Evolutionary conservation across 1,140 invertebrate species (phyloP).

Genomic region (Aradophagus sp.): DNA sequence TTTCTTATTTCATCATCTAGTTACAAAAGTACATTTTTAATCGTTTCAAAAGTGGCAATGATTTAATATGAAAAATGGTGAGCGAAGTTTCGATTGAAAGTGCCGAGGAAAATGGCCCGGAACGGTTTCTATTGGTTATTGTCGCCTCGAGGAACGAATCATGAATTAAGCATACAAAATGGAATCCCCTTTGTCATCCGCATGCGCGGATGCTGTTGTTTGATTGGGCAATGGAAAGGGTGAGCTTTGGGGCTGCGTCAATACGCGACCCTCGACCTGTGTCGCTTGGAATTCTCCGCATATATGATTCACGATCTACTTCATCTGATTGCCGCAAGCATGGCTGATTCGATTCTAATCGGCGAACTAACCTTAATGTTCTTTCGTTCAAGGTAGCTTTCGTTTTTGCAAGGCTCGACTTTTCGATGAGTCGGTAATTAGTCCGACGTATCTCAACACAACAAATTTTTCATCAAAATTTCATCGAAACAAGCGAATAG

Average conservation of each 20-base stretch:
- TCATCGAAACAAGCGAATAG: too few relatives aligned
- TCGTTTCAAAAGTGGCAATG: too few relatives aligned
- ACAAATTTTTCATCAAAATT: too few relatives aligned
- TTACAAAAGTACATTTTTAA: too few relatives aligned
- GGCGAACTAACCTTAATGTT: too few relatives aligned
- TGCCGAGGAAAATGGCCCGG: slow-evolving; percentile 29
- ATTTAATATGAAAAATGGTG: too few relatives aligned
- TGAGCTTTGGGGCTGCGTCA: slow-evolving; percentile 66
- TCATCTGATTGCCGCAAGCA: slow-evolving; percentile 42
- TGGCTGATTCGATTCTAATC: slow-evolving; percentile 23
- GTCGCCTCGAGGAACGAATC: slow-evolving; percentile 35
- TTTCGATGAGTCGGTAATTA: too few relatives aligned
- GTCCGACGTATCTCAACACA: too few relatives aligned
- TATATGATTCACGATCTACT: slow-evolving; percentile 38
- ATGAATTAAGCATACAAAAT: slow-evolving; percentile 62
- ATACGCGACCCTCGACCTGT: slow-evolving; percentile 55
- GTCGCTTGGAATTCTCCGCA: slow-evolving; percentile 29
- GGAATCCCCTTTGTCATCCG: slow-evolving; percentile 63
- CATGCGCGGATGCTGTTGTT: slow-evolving; percentile 73
- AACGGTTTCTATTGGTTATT: slow-evolving; percentile 33
- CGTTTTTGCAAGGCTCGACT: too few relatives aligned
- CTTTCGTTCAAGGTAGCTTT: too few relatives aligned
- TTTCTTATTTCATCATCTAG: too few relatives aligned
- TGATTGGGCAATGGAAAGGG: slow-evolving; percentile 67
- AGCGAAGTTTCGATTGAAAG: too few relatives aligned